Base-by-base conservation (phyloP, 1,140 invertebrate species). In the Sycophaga agraensis region DNA sequence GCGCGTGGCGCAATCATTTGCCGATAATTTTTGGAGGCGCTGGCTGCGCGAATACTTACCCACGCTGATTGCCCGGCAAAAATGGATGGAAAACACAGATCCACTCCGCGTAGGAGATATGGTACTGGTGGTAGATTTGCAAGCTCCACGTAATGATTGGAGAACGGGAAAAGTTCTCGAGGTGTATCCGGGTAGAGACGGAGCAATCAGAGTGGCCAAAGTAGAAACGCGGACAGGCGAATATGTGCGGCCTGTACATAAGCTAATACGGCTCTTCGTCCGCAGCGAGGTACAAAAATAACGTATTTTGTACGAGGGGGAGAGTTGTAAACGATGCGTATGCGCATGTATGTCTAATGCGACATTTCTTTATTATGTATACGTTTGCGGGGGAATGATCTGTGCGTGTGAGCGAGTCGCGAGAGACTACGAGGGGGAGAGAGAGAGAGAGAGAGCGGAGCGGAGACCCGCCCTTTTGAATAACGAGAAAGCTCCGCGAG, bases 1-100 rank as follows among this genome's bases (percentile, higher is more conserved):
- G 60, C 11, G 42, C 35, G n/a, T 51, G 2, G 42, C 40, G 1
- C 68, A 68, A 56, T 37, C 31, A 11, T 34, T 34, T 11, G 55
- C 70, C n/a, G 65, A 73, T 22, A 17, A 45, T 12, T 72, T 73
- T 58, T 73, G 70, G 68, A 28, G 34, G 11, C 55, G 72, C 3
- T 73, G 70, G 70, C 35, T 66, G 2, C 28, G 40, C 9, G 66
- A 73, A 48, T 72, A 73, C 39, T 45, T 73, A 11, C 64, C 64
- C 0, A 68, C 63, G 60, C 55, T 71, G 53, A 59, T 57, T 7
- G 61, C 66, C 0, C 58, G 74, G 8, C 16, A n/a, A 12, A 72
- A 72, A 19, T 76, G 73, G 75, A 6, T 34, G 5, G 31, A 11
- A 34, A 11, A 34, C 5, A 34, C 31, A 11, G 5, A 34, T 6